Conservation (phyloP, 2,797 vertebrate genomes). For the Oceanodroma leucorhoa region DNA sequence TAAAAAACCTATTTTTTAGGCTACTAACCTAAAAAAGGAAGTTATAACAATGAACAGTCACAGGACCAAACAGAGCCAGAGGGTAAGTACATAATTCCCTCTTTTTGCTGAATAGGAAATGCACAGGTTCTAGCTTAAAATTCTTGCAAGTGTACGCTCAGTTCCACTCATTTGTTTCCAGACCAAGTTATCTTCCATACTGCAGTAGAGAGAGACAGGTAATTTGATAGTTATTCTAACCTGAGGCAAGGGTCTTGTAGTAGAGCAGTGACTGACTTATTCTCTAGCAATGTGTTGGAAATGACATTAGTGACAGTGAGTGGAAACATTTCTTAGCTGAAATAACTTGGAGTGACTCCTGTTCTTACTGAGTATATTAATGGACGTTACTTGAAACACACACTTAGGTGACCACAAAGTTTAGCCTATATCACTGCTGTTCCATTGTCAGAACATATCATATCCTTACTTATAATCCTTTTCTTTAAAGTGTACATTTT, state of each 20-base stretch:
- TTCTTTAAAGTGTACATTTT: background rate
- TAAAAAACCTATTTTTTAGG: background rate
- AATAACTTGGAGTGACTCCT: conserved; percentile 18
- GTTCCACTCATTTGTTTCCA: background rate
- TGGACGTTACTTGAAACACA: background rate
- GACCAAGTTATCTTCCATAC: background rate
- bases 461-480: background rate
- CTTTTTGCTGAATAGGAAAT: background rate
- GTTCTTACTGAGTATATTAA: background rate
- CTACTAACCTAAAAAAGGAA: background rate
- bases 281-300: background rate
- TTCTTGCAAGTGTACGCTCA: background rate
- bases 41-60: background rate
- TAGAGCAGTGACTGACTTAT: background rate
- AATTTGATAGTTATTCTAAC: conserved; percentile 31
- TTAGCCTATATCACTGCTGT: background rate
- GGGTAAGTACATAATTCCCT: background rate
- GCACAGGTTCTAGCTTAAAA: background rate
- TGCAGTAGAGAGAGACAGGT: background rate
- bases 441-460: background rate
- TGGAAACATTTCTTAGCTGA: background rate
- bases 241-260: conserved; percentile 8
- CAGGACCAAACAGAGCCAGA: background rate
- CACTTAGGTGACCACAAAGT: background rate
- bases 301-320: background rate